phyloP scores from a whole-genome alignment of 2,888 invertebrate genomes.

The Acronicta psi region DNA sequence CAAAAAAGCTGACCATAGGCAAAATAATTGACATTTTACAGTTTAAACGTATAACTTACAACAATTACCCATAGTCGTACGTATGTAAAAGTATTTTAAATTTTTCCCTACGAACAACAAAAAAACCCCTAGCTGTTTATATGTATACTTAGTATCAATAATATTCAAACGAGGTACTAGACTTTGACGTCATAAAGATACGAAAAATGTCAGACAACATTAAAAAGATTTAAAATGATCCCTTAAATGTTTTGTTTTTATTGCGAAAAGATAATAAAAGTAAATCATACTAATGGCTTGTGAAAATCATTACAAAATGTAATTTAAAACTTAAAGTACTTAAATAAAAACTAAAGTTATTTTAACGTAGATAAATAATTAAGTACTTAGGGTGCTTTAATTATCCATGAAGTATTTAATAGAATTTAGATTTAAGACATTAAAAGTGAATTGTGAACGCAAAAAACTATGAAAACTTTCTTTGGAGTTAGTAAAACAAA shows the following conservation, averaged over 20 bases:
- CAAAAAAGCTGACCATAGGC: no score
- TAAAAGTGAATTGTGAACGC: not conserved
- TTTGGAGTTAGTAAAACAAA: no score
- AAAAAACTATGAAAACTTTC: not conserved
- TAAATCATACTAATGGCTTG: not conserved
- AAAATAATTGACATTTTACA: no score
- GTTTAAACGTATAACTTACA: no score
- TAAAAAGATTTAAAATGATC: not conserved
- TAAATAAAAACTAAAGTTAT: not conserved
- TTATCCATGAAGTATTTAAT: constrained; percentile 4
- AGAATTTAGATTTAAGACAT: not conserved
- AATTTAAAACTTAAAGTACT: constrained; percentile 15
- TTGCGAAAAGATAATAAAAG: not conserved
- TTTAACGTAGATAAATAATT: no score
- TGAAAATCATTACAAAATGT: not conserved
- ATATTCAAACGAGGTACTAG: not conserved
- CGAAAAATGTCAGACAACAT: not conserved
- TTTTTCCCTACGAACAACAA: not conserved
- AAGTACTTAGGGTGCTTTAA: no score
- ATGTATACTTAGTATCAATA: no score
- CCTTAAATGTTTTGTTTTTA: not conserved
- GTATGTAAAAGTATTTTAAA: no score
- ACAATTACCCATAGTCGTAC: no score
- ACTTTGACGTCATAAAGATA: not conserved
- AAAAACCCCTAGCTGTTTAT: not conserved